A percentile compares a stretch with the other conserved stretches of the same genome.
phyloP scores from a whole-genome alignment of 2,113 vertebrate genomes.

The Cephalopterus ornatus region DNA sequence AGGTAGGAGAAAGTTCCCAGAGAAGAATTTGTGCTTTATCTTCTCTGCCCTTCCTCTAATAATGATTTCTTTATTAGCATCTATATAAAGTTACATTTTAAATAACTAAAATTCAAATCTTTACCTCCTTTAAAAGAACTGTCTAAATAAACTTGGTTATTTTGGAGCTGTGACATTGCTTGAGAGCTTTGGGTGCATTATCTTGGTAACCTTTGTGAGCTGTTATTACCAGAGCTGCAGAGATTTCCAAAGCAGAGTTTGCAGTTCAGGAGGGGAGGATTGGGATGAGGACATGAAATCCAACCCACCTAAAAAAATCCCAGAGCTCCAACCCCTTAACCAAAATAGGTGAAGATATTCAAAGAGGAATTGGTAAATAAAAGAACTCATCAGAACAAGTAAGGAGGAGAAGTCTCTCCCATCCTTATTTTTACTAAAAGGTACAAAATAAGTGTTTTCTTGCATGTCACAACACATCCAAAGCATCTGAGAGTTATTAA shows the following conservation, averaged over 20 bases:
- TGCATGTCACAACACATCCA: not conserved
- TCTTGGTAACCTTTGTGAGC: slow-evolving; percentile 8
- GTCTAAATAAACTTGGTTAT: not conserved
- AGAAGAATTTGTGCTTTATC: not conserved
- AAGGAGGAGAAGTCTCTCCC: not conserved
- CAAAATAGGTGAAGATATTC: not conserved
- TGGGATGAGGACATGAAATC: not conserved
- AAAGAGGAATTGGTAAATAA: not conserved
- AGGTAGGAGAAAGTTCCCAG: not conserved
- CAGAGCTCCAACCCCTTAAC: not conserved
- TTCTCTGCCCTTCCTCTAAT: not conserved
- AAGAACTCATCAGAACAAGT: not conserved
- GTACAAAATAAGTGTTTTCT: not conserved
- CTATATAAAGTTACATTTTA: not conserved
- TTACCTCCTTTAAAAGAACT: not conserved
- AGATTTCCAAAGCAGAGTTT: not conserved
- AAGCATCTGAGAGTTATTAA: not conserved
- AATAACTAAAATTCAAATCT: slow-evolving; percentile 11
- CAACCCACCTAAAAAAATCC: not conserved
- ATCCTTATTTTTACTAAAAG: not conserved
- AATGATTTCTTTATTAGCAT: not conserved
- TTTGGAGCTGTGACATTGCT: slow-evolving; percentile 25
- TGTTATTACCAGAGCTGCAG: not conserved
- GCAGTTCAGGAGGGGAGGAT: not conserved
- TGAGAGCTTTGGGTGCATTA: slow-evolving; percentile 39